Evolutionary conservation across 64 coral and sea anemone species (phyloP).

Genomic region (Montipora efflorescens): DNA sequence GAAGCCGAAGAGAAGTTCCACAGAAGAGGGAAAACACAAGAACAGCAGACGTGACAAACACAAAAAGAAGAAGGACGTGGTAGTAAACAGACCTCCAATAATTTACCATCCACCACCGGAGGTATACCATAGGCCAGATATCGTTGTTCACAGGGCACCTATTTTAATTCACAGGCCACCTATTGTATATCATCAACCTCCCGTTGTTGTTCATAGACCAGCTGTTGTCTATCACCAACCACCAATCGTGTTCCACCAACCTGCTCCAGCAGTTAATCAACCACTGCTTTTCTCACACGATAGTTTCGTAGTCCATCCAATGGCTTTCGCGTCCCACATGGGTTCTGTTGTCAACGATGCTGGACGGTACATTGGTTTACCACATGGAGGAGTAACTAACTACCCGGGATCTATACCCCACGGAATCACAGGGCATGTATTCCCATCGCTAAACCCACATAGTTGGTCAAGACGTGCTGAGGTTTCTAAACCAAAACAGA

Average conservation of each 20-base stretch:
- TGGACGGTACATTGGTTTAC: constrained; percentile 89
- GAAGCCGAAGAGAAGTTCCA: constrained; percentile 12
- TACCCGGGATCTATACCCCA: constrained; percentile 50
- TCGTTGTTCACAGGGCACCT: constrained; percentile 95
- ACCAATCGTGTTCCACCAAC: constrained; percentile 98
- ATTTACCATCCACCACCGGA: constrained; percentile 99
- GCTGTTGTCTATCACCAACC: constrained; percentile 98
- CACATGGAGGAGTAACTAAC: constrained; percentile 85
- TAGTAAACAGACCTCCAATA: constrained; percentile 97
- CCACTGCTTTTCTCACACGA: constrained; percentile 95
- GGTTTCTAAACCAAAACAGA: constrained; percentile 17
- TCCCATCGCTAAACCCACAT: constrained; percentile 9
- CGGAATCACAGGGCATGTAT: constrained; percentile 9
- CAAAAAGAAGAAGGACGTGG: constrained; percentile 98
- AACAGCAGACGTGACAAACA: constrained; percentile 54
- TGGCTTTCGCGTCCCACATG: constrained; percentile 81
- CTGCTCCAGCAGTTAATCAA: constrained; percentile 92
- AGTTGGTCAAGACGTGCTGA: constrained; percentile 12
- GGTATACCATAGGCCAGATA: constrained; percentile 98
- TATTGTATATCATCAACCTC: constrained; percentile 96
- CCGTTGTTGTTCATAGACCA: constrained; percentile 96
- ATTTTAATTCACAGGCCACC: constrained; percentile 98
- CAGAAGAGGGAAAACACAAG: constrained; percentile 9
- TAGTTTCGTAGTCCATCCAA: constrained; percentile 90
- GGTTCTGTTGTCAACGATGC: constrained; percentile 93